phyloP scores from a whole-genome alignment of 2,113 vertebrate genomes.

The Fukomys damarensis region DNA sequence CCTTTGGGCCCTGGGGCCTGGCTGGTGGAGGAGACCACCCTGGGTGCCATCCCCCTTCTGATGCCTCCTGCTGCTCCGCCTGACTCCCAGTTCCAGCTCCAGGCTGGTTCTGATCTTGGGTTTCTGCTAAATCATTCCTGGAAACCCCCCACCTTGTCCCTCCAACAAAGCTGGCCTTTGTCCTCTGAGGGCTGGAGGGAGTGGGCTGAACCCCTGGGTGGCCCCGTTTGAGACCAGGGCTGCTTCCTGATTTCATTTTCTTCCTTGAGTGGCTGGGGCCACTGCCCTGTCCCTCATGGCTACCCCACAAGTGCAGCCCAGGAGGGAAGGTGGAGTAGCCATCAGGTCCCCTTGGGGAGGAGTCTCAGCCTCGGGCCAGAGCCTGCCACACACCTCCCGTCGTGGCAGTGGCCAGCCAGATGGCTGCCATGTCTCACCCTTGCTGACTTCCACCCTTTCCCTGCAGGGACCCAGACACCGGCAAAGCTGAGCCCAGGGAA shows the following conservation, averaged over 20 bases:
- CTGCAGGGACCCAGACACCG: not conserved
- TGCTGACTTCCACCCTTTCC: rapidly evolving
- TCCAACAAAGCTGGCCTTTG: constrained; percentile 65
- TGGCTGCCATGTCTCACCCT: rapidly evolving
- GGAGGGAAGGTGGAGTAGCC: rapidly evolving
- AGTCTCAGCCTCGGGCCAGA: not conserved
- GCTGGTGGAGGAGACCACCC: not conserved
- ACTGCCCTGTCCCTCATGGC: not conserved
- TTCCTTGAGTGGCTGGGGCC: not conserved
- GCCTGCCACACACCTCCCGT: not conserved
- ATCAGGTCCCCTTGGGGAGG: not conserved
- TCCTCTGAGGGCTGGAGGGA: not conserved
- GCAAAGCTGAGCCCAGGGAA: rapidly evolving
- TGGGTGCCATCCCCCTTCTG: rapidly evolving
- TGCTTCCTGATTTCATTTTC: constrained; percentile 1
- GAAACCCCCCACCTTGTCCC: not conserved
- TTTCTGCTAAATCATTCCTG: constrained; percentile 17
- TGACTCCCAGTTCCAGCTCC: rapidly evolving
- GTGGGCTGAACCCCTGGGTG: not conserved
- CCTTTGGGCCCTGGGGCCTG: not conserved
- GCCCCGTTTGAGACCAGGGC: not conserved
- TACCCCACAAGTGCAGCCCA: rapidly evolving
- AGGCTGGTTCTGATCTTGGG: not conserved
- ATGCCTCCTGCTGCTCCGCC: rapidly evolving
- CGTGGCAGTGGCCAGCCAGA: no score